Evolutionary conservation across 2,797 vertebrate species (phyloP).

Genomic region (Valencia hispanica): DNA sequence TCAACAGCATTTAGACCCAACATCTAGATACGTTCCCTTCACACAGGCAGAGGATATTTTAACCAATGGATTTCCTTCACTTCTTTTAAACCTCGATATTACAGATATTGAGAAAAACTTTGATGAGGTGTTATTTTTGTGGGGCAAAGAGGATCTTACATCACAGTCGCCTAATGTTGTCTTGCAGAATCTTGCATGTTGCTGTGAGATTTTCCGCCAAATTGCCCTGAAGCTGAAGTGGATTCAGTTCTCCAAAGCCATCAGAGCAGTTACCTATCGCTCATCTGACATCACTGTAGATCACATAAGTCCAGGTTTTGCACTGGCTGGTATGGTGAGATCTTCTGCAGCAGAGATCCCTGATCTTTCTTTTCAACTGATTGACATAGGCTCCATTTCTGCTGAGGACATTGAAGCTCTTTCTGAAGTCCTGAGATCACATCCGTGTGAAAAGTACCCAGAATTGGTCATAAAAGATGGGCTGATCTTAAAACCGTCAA

Average conservation of each 20-base stretch:
- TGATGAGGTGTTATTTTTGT: slow-evolving; percentile 85
- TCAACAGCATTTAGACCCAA: slow-evolving; percentile 74
- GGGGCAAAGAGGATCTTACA: slow-evolving; percentile 81
- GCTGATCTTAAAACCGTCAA: slow-evolving; percentile 66
- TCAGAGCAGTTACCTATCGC: slow-evolving; percentile 83
- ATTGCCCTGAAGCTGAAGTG: slow-evolving; percentile 78
- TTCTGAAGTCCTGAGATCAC: slow-evolving; percentile 74
- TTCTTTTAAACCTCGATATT: slow-evolving; percentile 68
- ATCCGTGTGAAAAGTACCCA: slow-evolving; percentile 74
- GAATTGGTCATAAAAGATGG: slow-evolving; percentile 85
- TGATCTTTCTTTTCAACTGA: slow-evolving; percentile 78
- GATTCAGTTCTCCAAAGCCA: slow-evolving; percentile 60
- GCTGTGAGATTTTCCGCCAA: slow-evolving; percentile 85
- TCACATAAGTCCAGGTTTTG: slow-evolving; percentile 84
- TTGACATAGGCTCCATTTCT: slow-evolving; percentile 72
- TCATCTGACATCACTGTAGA: slow-evolving; percentile 82
- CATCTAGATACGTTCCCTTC: slow-evolving; percentile 49
- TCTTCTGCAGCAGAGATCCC: slow-evolving; percentile 79
- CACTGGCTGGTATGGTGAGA: slow-evolving; percentile 84
- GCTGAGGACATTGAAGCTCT: slow-evolving; percentile 77
- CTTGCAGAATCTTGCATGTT: slow-evolving; percentile 75
- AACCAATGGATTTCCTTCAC: slow-evolving; percentile 51
- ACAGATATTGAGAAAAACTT: slow-evolving; percentile 65
- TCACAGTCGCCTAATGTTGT: slow-evolving; percentile 57
- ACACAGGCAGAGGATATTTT: slow-evolving; percentile 59